These are phyloP conservation scores for Drosophila nikananu DNA, from an alignment of 1,140 invertebrate species.

Conservation along the genomic window DNA sequence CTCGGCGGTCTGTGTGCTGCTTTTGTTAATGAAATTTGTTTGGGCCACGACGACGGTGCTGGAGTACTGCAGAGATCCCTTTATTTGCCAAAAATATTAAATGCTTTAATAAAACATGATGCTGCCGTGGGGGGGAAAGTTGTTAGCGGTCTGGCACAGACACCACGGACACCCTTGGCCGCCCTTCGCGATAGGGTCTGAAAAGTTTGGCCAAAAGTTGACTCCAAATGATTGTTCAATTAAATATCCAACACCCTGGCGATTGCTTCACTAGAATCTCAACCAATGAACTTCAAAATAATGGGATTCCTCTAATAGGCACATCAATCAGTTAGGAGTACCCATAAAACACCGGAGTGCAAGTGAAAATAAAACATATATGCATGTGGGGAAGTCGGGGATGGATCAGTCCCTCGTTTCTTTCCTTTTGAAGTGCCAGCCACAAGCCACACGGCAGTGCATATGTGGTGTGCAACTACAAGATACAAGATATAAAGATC, in stretches of 20 bases:
- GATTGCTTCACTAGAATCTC: slow-evolving; percentile 17
- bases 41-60: slow-evolving; percentile 10
- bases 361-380: slow-evolving; percentile 74
- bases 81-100: slow-evolving; percentile 80
- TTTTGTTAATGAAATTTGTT: slow-evolving; percentile 77
- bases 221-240: slow-evolving; percentile 67
- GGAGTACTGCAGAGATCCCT: slow-evolving; percentile 27
- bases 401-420: slow-evolving; percentile 14
- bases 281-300: slow-evolving; percentile 77
- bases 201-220: slow-evolving; percentile 39
- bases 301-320: slow-evolving; percentile 74
- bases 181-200: neutral
- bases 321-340: slow-evolving; percentile 74
- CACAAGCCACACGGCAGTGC: slow-evolving; percentile 46
- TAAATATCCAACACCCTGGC: slow-evolving; percentile 39
- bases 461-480: slow-evolving; percentile 43
- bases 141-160: slow-evolving; percentile 20
- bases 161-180: neutral
- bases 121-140: slow-evolving; percentile 11
- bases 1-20: slow-evolving; percentile 45
- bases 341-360: slow-evolving; percentile 72
- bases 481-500: slow-evolving; percentile 54
- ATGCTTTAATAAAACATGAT: slow-evolving; percentile 71
- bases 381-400: neutral
- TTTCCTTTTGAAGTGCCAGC: slow-evolving; percentile 75